Conservation (phyloP, 1,140 invertebrate species). For the Diuraphis noxia region DNA sequence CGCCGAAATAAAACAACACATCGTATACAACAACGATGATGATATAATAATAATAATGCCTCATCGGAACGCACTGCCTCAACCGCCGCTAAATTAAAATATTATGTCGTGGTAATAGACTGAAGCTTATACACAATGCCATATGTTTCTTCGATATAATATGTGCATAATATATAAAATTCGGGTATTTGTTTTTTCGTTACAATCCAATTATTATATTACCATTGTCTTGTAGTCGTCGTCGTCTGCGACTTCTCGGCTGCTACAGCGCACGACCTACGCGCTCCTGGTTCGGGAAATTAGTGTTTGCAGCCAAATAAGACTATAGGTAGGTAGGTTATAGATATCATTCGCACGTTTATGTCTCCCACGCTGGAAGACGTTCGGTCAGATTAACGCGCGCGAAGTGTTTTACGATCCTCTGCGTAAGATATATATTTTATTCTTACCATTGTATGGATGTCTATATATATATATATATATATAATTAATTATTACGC, state of each 20-base stretch:
- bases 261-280: background rate
- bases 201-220: constrained; percentile 13
- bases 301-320: background rate
- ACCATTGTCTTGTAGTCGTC: background rate
- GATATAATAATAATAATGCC: background rate
- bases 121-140: background rate
- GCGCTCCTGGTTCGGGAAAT: background rate
- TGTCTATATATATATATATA: no score
- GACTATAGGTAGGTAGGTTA: background rate
- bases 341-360: background rate
- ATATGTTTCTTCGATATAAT: background rate
- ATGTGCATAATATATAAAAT: background rate
- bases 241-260: background rate
- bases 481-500: background rate
- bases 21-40: background rate
- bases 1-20: background rate
- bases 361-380: background rate
- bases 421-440: background rate
- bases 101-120: background rate
- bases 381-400: background rate
- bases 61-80: background rate
- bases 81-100: background rate
- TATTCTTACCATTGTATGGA: background rate
- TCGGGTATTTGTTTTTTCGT: background rate
- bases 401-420: background rate